Conservation (phyloP, 2,113 vertebrate species). For the Pogonocichla stellata region DNA sequence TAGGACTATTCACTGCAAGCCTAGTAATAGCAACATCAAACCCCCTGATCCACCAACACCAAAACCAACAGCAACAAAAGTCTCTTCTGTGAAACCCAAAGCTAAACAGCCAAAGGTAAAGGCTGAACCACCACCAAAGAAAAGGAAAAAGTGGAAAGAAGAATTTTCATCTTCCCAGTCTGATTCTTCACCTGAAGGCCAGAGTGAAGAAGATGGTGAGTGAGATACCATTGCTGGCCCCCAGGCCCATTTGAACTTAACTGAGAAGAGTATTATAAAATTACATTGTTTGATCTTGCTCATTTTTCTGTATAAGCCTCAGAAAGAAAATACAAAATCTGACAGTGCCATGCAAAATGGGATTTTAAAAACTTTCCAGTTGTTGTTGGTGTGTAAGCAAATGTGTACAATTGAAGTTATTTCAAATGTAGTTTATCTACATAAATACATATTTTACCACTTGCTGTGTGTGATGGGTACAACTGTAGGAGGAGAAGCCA, state of each 20-base stretch:
- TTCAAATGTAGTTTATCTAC: neutral
- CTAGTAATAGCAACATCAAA: conserved; percentile 70
- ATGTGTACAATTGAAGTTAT: neutral
- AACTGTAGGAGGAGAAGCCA: neutral
- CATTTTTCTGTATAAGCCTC: neutral
- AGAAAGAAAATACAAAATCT: neutral
- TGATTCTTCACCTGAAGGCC: conserved; percentile 86
- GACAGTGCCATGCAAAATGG: fast-evolving
- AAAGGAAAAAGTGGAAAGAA: conserved; percentile 97
- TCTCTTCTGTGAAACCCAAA: conserved; percentile 81
- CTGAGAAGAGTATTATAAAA: neutral
- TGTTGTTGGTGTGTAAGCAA: neutral
- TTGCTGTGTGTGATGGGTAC: fast-evolving
- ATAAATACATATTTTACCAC: neutral
- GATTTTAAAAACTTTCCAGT: neutral
- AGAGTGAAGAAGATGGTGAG: conserved; percentile 87
- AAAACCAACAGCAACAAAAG: conserved; percentile 80
- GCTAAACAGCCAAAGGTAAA: conserved; percentile 87
- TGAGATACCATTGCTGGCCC: neutral
- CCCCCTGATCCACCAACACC: conserved; percentile 70
- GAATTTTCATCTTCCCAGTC: conserved; percentile 86
- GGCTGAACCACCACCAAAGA: conserved; percentile 96
- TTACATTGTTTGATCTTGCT: neutral
- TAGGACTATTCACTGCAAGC: conserved; percentile 75
- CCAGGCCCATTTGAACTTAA: neutral